Evolutionary conservation across 2,888 invertebrate genomes (phyloP), one percentile per base, ranked within the genome.

Genomic region (Brassicogethes aeneus): DNA sequence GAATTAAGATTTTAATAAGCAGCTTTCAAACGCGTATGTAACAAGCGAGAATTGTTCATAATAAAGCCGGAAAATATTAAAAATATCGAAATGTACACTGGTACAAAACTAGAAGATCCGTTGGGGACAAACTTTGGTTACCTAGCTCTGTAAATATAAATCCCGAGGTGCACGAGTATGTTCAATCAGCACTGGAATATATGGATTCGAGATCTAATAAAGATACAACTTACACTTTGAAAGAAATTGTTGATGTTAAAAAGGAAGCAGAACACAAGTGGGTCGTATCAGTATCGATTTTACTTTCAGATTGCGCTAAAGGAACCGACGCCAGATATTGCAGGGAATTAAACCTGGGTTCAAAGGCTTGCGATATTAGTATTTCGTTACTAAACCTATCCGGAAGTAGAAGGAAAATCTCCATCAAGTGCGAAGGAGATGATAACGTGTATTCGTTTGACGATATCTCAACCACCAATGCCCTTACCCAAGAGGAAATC

Each of bases 31-130:
- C n/a, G n/a, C n/a, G n/a, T n/a, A n/a, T n/a, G n/a, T n/a, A n/a
- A n/a, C n/a, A n/a, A n/a, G n/a, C n/a, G n/a, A n/a, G n/a, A n/a
- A n/a, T n/a, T n/a, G n/a, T n/a, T n/a, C n/a, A n/a, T n/a, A n/a
- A n/a, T n/a, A n/a, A n/a, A n/a, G n/a, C n/a, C n/a, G n/a, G n/a
- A n/a, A n/a, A n/a, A n/a, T n/a, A n/a, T n/a, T n/a, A 63, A 32
- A 47, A 51, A 15, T 52, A 51, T 15, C 40, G 43, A 32, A 43
- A 46, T 5, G 34, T 45, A 1, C 45, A 55, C 32, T 37, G 31
- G n/a, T 54, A 51, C 44, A 36, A 44, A 15, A 43, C 44, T 31
- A 17, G 47, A 68, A 36, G 70, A 23, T 23, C 23, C 10, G 5
- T 23, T 5, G 23, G n/a, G n/a, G n/a, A n/a, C n/a, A n/a, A n/a